Evolutionary conservation across 2,888 invertebrate species (phyloP).

Genomic region (Loripinus fragilis): DNA sequence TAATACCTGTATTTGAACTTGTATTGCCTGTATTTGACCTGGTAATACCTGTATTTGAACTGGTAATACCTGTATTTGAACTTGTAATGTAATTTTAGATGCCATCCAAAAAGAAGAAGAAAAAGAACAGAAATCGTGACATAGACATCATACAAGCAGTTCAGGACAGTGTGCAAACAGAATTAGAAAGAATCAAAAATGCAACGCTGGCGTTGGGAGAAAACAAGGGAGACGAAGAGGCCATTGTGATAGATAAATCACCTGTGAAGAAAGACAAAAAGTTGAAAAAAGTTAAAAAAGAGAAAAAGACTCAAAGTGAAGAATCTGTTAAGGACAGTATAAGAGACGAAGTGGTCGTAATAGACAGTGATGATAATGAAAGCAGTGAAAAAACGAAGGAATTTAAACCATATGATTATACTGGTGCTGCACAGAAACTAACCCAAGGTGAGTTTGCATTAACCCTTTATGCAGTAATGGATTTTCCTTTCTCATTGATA

Average conservation of each 20-base stretch:
- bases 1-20: no score
- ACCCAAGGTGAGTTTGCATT: slow-evolving; percentile 61
- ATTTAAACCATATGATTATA: slow-evolving; percentile 70
- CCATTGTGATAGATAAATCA: slow-evolving; percentile 22
- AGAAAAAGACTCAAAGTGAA: slow-evolving; percentile 35
- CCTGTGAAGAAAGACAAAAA: slow-evolving; percentile 30
- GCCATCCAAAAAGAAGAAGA: slow-evolving; percentile 53
- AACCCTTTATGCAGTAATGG: no score
- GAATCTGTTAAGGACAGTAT: no score
- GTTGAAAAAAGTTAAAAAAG: slow-evolving; percentile 48
- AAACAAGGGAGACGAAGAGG: slow-evolving; percentile 25
- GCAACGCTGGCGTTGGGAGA: slow-evolving; percentile 43
- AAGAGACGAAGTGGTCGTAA: slow-evolving; percentile 19
- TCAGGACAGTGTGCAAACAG: slow-evolving; percentile 40
- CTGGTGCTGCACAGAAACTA: slow-evolving; percentile 59
- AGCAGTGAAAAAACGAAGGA: slow-evolving; percentile 25
- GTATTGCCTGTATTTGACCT: no score
- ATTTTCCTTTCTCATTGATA: no score
- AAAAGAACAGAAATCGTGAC: slow-evolving; percentile 46
- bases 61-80: no score
- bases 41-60: no score
- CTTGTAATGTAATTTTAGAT: slow-evolving; percentile 36
- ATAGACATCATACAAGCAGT: slow-evolving; percentile 50
- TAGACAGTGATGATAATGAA: background rate
- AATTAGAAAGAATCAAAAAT: slow-evolving; percentile 39